phyloP scores from a whole-genome alignment of 2,113 vertebrate species.

The Pyrgilauda ruficollis region DNA sequence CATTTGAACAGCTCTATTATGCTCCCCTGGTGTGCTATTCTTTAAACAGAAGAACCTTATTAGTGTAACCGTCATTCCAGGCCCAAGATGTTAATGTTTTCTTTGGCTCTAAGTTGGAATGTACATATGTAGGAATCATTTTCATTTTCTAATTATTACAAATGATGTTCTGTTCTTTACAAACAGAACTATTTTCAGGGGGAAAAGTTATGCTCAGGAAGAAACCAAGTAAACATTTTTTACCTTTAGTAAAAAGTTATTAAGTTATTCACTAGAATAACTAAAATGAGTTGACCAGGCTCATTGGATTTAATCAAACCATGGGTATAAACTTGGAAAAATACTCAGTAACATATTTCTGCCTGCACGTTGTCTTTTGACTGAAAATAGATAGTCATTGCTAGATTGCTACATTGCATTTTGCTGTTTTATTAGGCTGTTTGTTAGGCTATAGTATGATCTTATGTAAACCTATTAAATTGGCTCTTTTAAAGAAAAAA shows the following conservation, averaged over 20 bases:
- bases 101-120: constrained; percentile 25
- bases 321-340: neutral
- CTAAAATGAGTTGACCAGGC: neutral
- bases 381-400: neutral
- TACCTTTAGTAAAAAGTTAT: neutral
- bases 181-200: neutral
- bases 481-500: neutral
- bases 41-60: constrained; percentile 44
- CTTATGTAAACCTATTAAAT: neutral
- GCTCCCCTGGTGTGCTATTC: constrained; percentile 38
- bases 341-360: neutral
- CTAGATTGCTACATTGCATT: neutral
- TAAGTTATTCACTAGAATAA: neutral
- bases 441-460: neutral
- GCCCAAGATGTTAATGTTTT: constrained; percentile 33
- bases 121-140: constrained; percentile 44
- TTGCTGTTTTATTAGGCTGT: neutral
- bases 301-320: neutral
- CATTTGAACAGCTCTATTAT: constrained; percentile 11
- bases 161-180: constrained; percentile 31
- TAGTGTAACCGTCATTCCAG: constrained; percentile 20
- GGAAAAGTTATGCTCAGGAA: neutral
- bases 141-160: constrained; percentile 51
- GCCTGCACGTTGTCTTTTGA: neutral
- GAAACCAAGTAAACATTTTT: constrained; percentile 22